phyloP scores from a whole-genome alignment of 2,888 invertebrate genomes.

The Amblyteles armatorius region DNA sequence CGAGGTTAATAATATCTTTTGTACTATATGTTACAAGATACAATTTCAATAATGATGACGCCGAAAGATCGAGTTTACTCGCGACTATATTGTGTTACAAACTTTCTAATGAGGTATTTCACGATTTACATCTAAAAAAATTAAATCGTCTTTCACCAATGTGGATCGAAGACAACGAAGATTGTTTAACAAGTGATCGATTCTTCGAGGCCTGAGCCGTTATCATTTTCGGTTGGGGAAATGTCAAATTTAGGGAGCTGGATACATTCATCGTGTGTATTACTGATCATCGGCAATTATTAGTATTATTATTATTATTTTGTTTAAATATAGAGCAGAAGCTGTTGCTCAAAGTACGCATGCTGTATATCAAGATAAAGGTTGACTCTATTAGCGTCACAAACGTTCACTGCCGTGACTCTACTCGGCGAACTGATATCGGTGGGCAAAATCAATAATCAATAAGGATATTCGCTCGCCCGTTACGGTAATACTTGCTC shows the following conservation, averaged over 20 bases:
- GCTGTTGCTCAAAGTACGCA: background rate
- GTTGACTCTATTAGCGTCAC: constrained; percentile 30
- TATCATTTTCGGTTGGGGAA: background rate
- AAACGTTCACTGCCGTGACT: background rate
- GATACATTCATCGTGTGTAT: background rate
- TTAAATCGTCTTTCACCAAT: background rate
- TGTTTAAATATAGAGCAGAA: background rate
- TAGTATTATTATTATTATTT: background rate
- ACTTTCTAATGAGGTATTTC: constrained; percentile 33
- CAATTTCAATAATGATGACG: constrained; percentile 24
- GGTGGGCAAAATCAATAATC: background rate
- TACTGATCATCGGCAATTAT: background rate
- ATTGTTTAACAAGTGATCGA: background rate
- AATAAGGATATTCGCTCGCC: constrained; percentile 3
- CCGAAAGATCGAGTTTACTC: constrained; percentile 9
- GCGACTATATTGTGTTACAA: constrained; percentile 12
- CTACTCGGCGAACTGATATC: constrained; percentile 15
- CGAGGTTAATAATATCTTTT: constrained; percentile 36
- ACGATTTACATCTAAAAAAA: constrained; percentile 8
- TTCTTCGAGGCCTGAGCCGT: background rate
- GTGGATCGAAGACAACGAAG: constrained; percentile 1
- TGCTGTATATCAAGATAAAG: constrained; percentile 31
- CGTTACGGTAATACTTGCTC: background rate
- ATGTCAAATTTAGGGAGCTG: background rate
- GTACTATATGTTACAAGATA: constrained; percentile 2